Conservation (phyloP, 1,140 invertebrate species). For the Macrobrachium nipponense region DNA sequence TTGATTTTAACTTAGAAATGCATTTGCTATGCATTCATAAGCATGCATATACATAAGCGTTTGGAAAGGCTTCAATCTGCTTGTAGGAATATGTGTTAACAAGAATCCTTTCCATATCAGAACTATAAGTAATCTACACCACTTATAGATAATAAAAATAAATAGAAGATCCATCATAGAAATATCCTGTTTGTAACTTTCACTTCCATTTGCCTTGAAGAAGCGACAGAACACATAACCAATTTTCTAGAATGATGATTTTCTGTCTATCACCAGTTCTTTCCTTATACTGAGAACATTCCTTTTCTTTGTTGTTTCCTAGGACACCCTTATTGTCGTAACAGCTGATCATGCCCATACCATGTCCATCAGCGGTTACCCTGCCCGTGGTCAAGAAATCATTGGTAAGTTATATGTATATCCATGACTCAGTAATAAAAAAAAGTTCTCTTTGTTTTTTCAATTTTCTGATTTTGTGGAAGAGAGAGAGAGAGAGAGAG, state of each 20-base stretch:
- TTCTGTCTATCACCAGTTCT: too few relatives aligned
- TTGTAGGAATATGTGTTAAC: neutral
- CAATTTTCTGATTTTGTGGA: neutral
- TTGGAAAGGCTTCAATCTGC: neutral
- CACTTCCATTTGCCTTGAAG: too few relatives aligned
- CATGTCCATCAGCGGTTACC: slow-evolving; percentile 80
- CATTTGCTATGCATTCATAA: neutral
- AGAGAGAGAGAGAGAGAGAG: too few relatives aligned
- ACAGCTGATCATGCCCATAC: slow-evolving; percentile 81
- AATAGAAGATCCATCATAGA: neutral
- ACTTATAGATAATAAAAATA: slow-evolving; percentile 58
- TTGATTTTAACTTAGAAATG: neutral
- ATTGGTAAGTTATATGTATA: slow-evolving; percentile 32
- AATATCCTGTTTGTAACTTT: neutral
- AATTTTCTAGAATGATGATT: too few relatives aligned
- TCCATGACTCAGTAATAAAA: neutral
- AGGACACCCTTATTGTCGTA: slow-evolving; percentile 77
- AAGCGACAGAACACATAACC: too few relatives aligned
- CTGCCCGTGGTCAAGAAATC: slow-evolving; percentile 78
- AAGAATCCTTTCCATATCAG: too few relatives aligned
- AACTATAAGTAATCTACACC: neutral
- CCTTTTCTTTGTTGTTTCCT: slow-evolving; percentile 73
- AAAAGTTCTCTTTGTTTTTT: neutral
- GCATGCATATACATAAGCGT: neutral
- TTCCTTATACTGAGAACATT: too few relatives aligned